These are phyloP conservation scores for Laodelphax striatellus DNA, from an alignment of 1,140 invertebrate genomes.

Conservation along the genomic window DNA sequence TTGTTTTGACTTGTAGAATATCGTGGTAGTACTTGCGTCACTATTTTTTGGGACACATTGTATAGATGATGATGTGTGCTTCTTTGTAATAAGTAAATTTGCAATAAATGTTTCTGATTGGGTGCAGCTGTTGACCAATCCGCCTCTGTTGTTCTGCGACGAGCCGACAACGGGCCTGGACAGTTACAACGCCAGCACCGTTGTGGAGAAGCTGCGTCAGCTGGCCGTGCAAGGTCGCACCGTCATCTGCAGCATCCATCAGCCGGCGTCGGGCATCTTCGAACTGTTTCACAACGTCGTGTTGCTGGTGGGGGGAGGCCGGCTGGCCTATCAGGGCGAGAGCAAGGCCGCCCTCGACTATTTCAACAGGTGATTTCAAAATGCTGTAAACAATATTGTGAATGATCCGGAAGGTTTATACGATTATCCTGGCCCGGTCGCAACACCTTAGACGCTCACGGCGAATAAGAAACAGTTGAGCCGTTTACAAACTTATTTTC, in stretches of 20 bases:
- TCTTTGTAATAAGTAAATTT: too few relatives aligned
- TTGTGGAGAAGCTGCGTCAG: conserved; percentile 53
- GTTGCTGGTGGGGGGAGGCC: conserved; percentile 59
- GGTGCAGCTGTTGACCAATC: conserved; percentile 56
- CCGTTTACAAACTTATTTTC: too few relatives aligned
- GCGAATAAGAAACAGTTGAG: too few relatives aligned
- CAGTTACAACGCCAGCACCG: conserved; percentile 61
- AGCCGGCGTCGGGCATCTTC: conserved; percentile 75
- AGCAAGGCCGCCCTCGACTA: conserved; percentile 40
- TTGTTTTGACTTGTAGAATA: too few relatives aligned
- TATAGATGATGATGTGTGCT: too few relatives aligned
- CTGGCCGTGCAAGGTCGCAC: conserved; percentile 55
- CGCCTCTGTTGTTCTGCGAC: conserved; percentile 86
- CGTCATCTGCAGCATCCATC: conserved; percentile 76
- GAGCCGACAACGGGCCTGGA: conserved; percentile 89
- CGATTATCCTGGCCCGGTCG: too few relatives aligned
- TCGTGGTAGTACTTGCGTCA: too few relatives aligned
- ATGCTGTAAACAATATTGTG: too few relatives aligned
- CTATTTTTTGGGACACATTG: too few relatives aligned
- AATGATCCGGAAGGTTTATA: too few relatives aligned
- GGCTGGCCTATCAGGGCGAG: conserved; percentile 64
- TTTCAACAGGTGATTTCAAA: conserved; percentile 43
- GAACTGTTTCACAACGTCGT: conserved; percentile 69
- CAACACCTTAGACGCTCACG: too few relatives aligned
- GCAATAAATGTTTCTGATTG: not conserved